Base-by-base conservation (phyloP, 1,140 invertebrate species). In the Drosophila leontia region DNA sequence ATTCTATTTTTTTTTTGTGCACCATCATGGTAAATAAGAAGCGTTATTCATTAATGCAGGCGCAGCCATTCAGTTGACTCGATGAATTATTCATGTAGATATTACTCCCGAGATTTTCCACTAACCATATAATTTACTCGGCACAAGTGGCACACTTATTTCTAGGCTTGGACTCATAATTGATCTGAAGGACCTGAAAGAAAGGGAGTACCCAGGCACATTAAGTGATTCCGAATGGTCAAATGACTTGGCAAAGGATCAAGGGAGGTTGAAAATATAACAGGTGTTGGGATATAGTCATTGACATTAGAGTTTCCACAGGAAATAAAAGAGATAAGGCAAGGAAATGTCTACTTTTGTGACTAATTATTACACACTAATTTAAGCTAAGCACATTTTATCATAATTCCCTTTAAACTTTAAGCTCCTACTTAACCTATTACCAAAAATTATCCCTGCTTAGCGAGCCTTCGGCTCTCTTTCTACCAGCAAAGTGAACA, bases 11-110 rank as follows among this genome's bases (percentile, higher is more conserved):
- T 50, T 41, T 78, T 86, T 85, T 85, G 12, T 90, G 84, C 84
- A 65, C 69, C 69, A 88, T 88, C 84, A 88, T 88, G 80, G 77
- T 90, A 88, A 88, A 88, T 88, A 88, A 88, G 84, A 84, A 88
- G 84, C 77, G 69, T 77, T 64, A 61, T 83, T 87, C 83, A 86
- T 86, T 86, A 87, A 87, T 87, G 83, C 83, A 56, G 72, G 44
- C 53, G n/a, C 61, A 78, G 79, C 62, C 59, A 53, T 53, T 79
- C 64, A 60, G 60, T 72, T 60, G 67, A 72, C 67, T 45, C 45
- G 23, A 57, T 88, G 85, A 88, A 88, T 88, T 84, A 88, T 88
- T 88, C 85, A 88, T 88, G 69, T 3, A 8, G 45, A 13, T 47
- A 47, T 26, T 26, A n/a, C 37, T 51, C 29, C 45, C 60, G 15